Evolutionary conservation across 2,797 vertebrate species (phyloP).

Genomic region (Hippocampus kuda): DNA sequence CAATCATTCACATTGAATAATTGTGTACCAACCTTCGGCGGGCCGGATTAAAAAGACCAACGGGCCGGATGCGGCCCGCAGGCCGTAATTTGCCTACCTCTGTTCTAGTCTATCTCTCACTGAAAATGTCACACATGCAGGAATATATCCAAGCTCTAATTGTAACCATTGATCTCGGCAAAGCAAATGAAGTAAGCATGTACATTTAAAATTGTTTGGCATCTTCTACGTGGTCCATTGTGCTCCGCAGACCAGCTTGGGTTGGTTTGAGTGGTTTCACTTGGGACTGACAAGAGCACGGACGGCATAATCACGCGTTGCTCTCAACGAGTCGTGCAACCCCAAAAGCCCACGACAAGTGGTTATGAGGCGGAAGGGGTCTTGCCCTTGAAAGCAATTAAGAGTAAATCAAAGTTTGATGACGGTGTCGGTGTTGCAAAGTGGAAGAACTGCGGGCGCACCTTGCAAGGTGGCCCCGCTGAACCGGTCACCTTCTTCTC

Average conservation of each 20-base stretch:
- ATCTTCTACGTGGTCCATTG: neutral
- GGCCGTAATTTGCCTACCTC: too few species aligned
- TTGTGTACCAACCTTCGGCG: too few species aligned
- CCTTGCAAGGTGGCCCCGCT: neutral
- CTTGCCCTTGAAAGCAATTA: neutral
- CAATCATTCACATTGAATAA: too few species aligned
- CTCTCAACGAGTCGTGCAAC: neutral
- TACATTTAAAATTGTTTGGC: neutral
- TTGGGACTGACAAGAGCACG: neutral
- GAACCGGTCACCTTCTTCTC: conserved; percentile 3
- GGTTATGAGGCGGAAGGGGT: neutral
- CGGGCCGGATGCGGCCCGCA: too few species aligned
- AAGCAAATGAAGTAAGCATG: neutral
- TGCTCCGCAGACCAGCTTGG: neutral
- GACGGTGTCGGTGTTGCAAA: neutral
- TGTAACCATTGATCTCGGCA: neutral
- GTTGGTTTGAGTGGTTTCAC: neutral
- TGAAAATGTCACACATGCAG: neutral
- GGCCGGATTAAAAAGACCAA: too few species aligned
- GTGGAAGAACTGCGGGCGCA: neutral
- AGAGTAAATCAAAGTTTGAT: neutral
- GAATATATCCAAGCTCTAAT: neutral
- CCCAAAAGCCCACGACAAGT: neutral
- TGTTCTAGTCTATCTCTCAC: neutral
- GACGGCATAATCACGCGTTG: neutral